Evolutionary conservation across 2,888 invertebrate genomes (phyloP), one percentile per base, ranked within the genome.

Genomic region (Leptopilina myrica): DNA sequence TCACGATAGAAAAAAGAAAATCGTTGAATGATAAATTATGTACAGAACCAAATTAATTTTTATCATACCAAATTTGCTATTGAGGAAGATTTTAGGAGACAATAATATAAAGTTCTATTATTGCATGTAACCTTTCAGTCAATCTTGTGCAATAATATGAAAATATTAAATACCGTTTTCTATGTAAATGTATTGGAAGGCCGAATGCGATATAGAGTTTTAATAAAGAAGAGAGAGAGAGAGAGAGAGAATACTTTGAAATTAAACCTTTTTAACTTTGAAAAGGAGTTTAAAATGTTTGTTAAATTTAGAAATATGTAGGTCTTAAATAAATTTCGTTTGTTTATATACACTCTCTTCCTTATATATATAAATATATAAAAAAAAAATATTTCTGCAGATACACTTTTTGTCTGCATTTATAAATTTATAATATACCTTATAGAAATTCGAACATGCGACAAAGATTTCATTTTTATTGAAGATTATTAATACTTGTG

Each of bases 351-450:
- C 76, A 78, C 83, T 82, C 81, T 83, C 82, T 83, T 81, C 82
- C 83, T 82, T 81, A 82, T 81, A 82, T 80, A 33, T 33, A 33
- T 20, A 20, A 1, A 20, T 20, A 20, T 20, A 20, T 20, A 20
- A 1, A 20, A 20, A 20, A 20, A 20, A 20, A 20, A 20, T 20
- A 33, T 33, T n/a, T n/a, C 77, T 82, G 79, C 81, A 83, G 80
- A 80, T 49, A 75, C 80, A 81, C 78, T 79, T 81, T 79, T 78
- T 77, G 80, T 77, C 49, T 79, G 82, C 82, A 82, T 82, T 82
- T 83, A 82, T 81, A 81, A 81, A 83, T 81, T 65, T 80, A 65
- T n/a, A n/a, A n/a, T n/a, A n/a, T 81, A 81, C 78, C 43, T 11
- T 49, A 43, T 77, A 56, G 12, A 12, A 49, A 67, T 46, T 20